phyloP scores from a whole-genome alignment of 1,140 invertebrate species.

The Sitophilus oryzae region DNA sequence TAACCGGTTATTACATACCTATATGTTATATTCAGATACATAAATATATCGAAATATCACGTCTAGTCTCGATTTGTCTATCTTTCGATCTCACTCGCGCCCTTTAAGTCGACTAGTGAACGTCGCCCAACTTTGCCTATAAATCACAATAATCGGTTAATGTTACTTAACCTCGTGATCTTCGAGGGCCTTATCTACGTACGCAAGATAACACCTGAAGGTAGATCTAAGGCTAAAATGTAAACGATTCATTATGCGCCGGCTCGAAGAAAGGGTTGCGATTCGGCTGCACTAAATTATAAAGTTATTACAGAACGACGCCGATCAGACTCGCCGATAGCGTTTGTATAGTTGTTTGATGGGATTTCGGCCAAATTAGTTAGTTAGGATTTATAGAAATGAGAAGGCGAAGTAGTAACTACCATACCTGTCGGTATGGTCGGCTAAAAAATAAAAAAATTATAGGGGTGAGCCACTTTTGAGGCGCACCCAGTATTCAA shows the following conservation, averaged over 20 bases:
- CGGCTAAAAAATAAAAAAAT: no score
- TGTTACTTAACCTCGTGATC: slow-evolving; percentile 43
- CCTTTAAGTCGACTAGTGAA: no score
- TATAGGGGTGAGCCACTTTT: no score
- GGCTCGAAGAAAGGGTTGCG: neutral
- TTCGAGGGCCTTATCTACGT: slow-evolving; percentile 34
- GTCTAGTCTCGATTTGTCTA: no score
- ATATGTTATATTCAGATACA: no score
- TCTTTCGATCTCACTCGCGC: no score
- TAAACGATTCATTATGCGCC: neutral
- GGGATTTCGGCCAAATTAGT: neutral
- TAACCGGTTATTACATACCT: no score
- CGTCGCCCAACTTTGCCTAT: slow-evolving; percentile 12
- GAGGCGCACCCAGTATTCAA: no score
- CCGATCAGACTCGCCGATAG: neutral
- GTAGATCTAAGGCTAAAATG: slow-evolving; percentile 35
- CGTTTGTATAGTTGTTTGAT: no score
- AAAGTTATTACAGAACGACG: neutral
- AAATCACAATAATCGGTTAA: slow-evolving; percentile 42
- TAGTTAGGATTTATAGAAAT: neutral
- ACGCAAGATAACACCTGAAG: slow-evolving; percentile 38
- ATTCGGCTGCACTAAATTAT: neutral
- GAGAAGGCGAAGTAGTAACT: no score
- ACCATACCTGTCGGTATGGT: no score
- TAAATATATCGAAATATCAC: no score